These are phyloP conservation scores for Drosophila emarginata DNA, from an alignment of 2,888 invertebrate species.

Conservation along the genomic window DNA sequence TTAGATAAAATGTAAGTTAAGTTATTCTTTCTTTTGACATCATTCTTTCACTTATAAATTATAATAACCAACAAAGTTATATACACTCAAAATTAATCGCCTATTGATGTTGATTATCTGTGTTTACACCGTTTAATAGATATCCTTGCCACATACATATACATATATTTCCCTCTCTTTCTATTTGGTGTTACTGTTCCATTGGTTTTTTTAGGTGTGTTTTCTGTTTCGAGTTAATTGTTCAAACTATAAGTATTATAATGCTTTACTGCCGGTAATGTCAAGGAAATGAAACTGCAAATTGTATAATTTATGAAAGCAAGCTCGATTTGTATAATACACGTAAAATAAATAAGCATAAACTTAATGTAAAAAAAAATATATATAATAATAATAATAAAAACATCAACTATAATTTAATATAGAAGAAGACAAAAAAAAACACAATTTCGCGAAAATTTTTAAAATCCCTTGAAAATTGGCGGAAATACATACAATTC, in stretches of 20 bases:
- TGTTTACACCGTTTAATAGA: too few relatives aligned
- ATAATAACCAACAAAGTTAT: too few relatives aligned
- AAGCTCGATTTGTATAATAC: conserved; percentile 71
- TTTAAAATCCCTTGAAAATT: conserved; percentile 72
- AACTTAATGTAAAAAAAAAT: conserved; percentile 42
- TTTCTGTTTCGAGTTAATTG: conserved; percentile 14
- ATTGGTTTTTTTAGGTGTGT: background rate
- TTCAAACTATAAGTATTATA: conserved; percentile 10
- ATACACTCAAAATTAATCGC: too few relatives aligned
- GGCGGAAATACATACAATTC: conserved; percentile 32
- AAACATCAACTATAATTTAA: conserved; percentile 60
- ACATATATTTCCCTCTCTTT: background rate
- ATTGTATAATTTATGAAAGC: conserved; percentile 54
- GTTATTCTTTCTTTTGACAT: too few relatives aligned
- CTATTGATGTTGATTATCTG: too few relatives aligned
- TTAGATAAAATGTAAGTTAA: background rate
- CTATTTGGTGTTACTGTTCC: background rate
- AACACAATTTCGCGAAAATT: conserved; percentile 73
- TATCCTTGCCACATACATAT: too few relatives aligned
- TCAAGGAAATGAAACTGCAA: conserved; percentile 28
- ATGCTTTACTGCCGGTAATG: conserved; percentile 15
- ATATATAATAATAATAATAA: conserved; percentile 28
- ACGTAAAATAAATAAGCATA: conserved; percentile 74
- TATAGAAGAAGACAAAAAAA: conserved; percentile 6
- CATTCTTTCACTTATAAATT: too few relatives aligned